Base-by-base conservation (phyloP, 2,888 invertebrate species). In the Lasius platythorax region DNA sequence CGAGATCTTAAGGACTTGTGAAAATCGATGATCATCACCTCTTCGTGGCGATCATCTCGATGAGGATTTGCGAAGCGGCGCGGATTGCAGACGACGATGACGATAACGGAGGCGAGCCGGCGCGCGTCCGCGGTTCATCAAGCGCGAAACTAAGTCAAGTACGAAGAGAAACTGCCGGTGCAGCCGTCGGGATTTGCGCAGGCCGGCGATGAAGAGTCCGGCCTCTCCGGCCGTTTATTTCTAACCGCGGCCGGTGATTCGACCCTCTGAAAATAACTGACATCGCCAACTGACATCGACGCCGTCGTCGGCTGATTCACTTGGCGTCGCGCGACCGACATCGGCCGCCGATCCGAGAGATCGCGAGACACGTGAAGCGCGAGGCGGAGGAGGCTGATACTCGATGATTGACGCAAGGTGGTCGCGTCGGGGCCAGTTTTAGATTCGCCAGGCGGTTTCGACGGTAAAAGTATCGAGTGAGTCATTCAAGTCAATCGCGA, bases 111-210 rank as follows among this genome's bases (percentile, higher is more conserved):
- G 87, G 87, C 85, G 88, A 83, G 89, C 84, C 84, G 28, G 56
- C 43, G 75, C 82, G 85, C 75, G 84, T 86, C 83, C 85, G 75
- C 84, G 86, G 91, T 84, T 87, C 87, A 87, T 85, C 89, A 88
- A 87, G 89, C 88, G 85, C 90, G 87, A 92, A 93, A 93, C 92
- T 92, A 90, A 93, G 93, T 93, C 93, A 93, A 93, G 93, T 93
- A 93, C 93, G 88, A 90, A 81, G 37, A 12, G 50, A 23, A 23
- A 40, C 67, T 37, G 50, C 3, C 76, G n/a, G 72, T 30, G 85
- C 87, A 78, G 86, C 28, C 78, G 53, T 68, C 87, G 91, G n/a
- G 87, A 83, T 92, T 93, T 91, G 92, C 92, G 93, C 93, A 93
- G 93, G 56, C 6, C 86, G 83, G 83, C 86, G 79, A 81, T 85